Evolutionary conservation across 2,888 invertebrate species (phyloP).

Genomic region (Pristionchus exspectatus): DNA sequence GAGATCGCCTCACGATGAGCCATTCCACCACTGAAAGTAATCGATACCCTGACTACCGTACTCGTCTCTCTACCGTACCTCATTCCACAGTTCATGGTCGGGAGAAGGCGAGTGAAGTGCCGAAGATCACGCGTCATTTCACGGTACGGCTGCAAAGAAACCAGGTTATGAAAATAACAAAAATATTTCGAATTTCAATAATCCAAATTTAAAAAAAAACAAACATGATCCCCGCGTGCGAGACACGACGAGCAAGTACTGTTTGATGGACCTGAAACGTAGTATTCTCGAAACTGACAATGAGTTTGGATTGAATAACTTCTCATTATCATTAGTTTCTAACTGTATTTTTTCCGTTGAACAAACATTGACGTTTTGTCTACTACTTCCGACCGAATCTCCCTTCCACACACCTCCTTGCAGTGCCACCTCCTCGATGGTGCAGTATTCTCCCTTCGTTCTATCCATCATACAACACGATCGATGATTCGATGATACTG

Average conservation of each 20-base stretch:
- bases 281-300: too few relatives aligned
- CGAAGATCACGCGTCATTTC: neutral
- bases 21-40: conserved; percentile 48
- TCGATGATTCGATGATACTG: neutral
- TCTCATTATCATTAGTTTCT: too few relatives aligned
- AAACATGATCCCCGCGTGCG: neutral
- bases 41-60: neutral
- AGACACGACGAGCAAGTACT: neutral
- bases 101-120: neutral
- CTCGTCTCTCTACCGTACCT: neutral
- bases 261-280: neutral
- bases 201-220: neutral
- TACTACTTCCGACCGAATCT: too few relatives aligned
- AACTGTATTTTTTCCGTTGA: too few relatives aligned
- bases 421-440: neutral
- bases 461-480: neutral
- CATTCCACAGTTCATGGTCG: conserved; percentile 14
- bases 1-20: conserved; percentile 19
- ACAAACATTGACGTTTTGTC: too few relatives aligned
- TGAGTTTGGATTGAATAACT: neutral
- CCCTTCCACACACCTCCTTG: neutral
- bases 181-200: neutral
- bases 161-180: neutral
- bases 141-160: neutral
- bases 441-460: neutral